Base-by-base conservation (phyloP, 2,797 vertebrate species). In the Chrosomus eos region DNA sequence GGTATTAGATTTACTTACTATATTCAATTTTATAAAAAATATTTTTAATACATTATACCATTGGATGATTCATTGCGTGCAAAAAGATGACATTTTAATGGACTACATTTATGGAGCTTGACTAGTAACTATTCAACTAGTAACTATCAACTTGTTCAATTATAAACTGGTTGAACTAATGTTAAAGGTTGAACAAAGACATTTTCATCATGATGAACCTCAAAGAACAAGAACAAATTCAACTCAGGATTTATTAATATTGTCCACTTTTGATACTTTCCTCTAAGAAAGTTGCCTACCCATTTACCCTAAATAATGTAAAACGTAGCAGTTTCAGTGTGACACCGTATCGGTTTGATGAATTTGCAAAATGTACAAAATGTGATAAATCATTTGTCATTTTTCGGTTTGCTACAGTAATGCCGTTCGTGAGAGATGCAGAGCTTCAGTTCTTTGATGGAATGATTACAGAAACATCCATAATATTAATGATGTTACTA, bases 401-500 rank as follows among this genome's bases (percentile, higher is more conserved):
- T 72, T 85, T 71, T 73, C 4, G 16, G n/a, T 84, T 77, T 78
- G 51, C 33, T 48, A 6, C 51, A 84, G 64, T 84, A 68, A 77
- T 70, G 26, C 64, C 9, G 1, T 70, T n/a, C 3, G 11, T 45
- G 48, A 51, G 45, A 55, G 58, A 77, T 72, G 53, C 23, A 79
- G 75, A 70, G 38, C 74, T 45, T 60, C 21, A 33, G 68, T 60
- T 19, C 76, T 85, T 26, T 79, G 83, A 60, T 72, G 43, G 21
- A 80, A 80, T 85, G 76, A 85, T 85, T 85, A 80, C 76, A 48
- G 83, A 80, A 79, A 71, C 83, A 80, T 79, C 40, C 83, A 62
- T 72, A 79, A 85, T 85, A 79, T 85, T 85, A 85, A 85, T 85
- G 76, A 72, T 80, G 83, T 71, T 84, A 62, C 66, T 19, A 68